phyloP scores from a whole-genome alignment of 2,888 invertebrate genomes.

The Schizotus pectinicornis region DNA sequence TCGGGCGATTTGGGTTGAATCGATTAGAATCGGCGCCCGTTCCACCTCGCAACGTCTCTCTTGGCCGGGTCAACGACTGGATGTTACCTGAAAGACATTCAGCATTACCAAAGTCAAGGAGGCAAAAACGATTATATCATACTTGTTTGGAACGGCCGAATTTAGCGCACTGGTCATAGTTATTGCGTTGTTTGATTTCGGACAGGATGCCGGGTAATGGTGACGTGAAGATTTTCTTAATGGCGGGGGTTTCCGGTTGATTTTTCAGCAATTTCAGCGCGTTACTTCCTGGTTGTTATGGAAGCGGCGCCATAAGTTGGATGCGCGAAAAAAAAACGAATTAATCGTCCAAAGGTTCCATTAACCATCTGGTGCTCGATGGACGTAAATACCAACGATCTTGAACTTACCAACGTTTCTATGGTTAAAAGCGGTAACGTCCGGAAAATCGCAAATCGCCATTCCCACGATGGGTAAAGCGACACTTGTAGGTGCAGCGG shows the following conservation, averaged over 20 bases:
- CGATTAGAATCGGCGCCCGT: no score
- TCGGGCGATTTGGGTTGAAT: no score
- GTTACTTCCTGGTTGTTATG: neutral
- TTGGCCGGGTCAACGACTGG: conserved; percentile 36
- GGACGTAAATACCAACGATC: neutral
- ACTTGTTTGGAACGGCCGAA: conserved; percentile 33
- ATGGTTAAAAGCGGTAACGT: neutral
- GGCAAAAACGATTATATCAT: conserved; percentile 33
- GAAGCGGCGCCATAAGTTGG: neutral
- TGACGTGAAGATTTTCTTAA: conserved; percentile 14
- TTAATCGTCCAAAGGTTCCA: conserved; percentile 9
- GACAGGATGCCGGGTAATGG: conserved; percentile 16
- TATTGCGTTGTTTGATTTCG: conserved; percentile 5
- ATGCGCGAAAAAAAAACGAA: neutral
- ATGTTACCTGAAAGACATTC: conserved; percentile 41
- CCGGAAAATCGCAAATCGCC: conserved; percentile 8
- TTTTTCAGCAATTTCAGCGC: no score
- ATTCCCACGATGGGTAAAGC: conserved; percentile 23
- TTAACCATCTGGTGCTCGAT: conserved; percentile 17
- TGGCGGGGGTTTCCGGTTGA: neutral
- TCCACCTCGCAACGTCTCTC: neutral
- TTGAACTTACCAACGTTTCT: conserved; percentile 7
- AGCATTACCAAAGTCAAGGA: conserved; percentile 36
- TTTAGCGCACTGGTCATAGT: conserved; percentile 26
- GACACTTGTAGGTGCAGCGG: conserved; percentile 15